Evolutionary conservation across 2,888 invertebrate species (phyloP).

Genomic region (Embidobia sp.): DNA sequence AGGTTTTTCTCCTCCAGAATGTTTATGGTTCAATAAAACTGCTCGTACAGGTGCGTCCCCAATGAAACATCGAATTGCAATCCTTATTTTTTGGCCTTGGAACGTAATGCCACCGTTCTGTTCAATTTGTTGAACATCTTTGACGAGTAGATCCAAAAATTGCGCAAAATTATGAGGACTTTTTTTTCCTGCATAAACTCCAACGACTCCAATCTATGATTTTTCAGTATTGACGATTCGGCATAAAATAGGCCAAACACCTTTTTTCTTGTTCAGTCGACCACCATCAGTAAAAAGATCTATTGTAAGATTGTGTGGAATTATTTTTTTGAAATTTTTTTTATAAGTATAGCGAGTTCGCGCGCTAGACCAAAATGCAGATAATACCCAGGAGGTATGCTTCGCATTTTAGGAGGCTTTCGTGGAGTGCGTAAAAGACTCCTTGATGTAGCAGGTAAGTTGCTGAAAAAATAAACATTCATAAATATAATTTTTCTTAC

Average conservation of each 20-base stretch:
- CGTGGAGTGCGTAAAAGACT: conserved; percentile 13
- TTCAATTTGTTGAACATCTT: conserved; percentile 13
- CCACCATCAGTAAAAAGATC: conserved; percentile 23
- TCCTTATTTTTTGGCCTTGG: background rate
- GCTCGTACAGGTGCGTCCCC: conserved; percentile 52
- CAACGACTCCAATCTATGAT: conserved; percentile 24
- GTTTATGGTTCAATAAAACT: conserved; percentile 38
- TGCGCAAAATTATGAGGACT: conserved; percentile 24
- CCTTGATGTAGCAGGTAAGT: conserved; percentile 1
- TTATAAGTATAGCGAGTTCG: background rate
- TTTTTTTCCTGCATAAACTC: conserved; percentile 53
- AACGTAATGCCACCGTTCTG: conserved; percentile 15
- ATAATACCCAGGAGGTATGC: conserved; percentile 12
- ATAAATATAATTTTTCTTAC: too few relatives aligned
- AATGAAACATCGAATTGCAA: conserved; percentile 33
- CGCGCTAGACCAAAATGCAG: background rate
- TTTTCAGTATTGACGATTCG: conserved; percentile 44
- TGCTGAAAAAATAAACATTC: background rate
- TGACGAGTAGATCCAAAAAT: conserved; percentile 36
- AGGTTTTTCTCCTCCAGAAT: conserved; percentile 19
- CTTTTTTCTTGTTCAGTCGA: conserved; percentile 22
- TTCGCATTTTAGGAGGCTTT: background rate
- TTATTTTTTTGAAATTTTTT: too few relatives aligned
- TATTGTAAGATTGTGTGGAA: background rate
- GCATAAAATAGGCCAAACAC: conserved; percentile 54